phyloP scores from a whole-genome alignment of 2,797 vertebrate genomes.

The Mus caroli region DNA sequence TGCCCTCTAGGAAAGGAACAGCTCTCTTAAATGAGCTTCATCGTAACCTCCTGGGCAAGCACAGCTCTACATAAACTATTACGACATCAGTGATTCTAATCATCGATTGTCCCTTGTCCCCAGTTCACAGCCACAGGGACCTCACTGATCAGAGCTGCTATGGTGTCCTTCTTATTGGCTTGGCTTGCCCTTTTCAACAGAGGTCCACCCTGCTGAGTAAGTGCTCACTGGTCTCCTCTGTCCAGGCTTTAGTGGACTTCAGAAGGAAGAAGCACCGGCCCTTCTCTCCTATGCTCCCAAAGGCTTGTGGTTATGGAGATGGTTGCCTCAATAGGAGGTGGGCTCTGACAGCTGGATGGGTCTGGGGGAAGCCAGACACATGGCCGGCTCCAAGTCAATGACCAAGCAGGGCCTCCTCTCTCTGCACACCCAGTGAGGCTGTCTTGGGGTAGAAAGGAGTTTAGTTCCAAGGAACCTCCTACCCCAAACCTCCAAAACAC shows the following conservation, averaged over 20 bases:
- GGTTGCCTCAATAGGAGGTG: background rate
- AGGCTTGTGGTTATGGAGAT: background rate
- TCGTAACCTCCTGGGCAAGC: background rate
- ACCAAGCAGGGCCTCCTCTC: background rate
- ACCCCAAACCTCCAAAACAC: slow-evolving; percentile 12
- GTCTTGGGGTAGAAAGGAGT: slow-evolving; percentile 59
- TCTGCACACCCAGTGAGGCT: slow-evolving; percentile 46
- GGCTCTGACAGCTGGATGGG: background rate
- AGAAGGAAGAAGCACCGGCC: background rate
- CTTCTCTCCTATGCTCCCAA: background rate
- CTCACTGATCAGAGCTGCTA: background rate
- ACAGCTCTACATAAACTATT: background rate
- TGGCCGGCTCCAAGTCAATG: background rate
- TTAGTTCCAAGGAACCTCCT: slow-evolving; percentile 62
- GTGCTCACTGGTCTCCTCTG: background rate
- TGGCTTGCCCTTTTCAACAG: background rate
- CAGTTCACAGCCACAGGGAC: background rate
- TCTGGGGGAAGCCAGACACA: background rate
- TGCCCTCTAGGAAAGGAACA: background rate
- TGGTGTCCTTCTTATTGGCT: background rate
- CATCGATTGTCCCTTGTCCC: background rate
- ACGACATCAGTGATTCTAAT: background rate
- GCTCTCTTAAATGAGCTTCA: background rate
- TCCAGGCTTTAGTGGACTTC: background rate
- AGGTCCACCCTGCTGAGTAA: background rate